These are phyloP conservation scores for Coleophora flavipennella DNA, from an alignment of 2,888 invertebrate genomes.

Conservation along the genomic window DNA sequence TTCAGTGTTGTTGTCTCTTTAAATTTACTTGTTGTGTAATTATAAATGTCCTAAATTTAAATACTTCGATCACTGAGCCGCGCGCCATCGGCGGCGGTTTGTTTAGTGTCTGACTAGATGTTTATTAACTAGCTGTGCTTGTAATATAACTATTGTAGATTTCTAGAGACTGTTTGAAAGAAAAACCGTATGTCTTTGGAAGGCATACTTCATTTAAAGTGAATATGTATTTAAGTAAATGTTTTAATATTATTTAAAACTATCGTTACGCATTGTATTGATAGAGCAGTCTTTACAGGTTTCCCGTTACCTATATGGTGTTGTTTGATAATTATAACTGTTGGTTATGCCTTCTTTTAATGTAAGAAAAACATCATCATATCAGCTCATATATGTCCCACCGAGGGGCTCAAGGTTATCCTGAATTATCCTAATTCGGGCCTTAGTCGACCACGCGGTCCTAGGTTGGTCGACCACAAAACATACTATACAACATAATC, in stretches of 20 bases:
- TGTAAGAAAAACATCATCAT: no score
- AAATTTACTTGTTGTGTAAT: conserved; percentile 69
- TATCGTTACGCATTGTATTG: neutral
- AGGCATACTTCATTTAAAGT: neutral
- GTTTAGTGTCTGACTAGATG: conserved; percentile 50
- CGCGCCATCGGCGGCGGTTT: conserved; percentile 39
- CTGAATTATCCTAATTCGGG: no score
- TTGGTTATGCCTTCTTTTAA: conserved; percentile 45
- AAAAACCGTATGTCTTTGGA: neutral
- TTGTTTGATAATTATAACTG: conserved; percentile 39
- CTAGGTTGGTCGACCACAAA: no score
- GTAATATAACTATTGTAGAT: conserved; percentile 30
- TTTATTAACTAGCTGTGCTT: conserved; percentile 55
- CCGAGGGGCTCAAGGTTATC: no score
- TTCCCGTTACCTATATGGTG: conserved; percentile 46
- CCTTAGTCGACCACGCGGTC: no score
- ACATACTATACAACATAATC: no score
- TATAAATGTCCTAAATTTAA: conserved; percentile 62
- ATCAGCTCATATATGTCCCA: no score
- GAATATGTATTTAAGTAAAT: no score
- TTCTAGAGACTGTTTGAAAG: conserved; percentile 18
- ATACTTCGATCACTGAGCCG: conserved; percentile 68
- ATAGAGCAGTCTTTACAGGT: conserved; percentile 5
- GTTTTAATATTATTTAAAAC: neutral
- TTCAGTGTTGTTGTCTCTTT: conserved; percentile 65